A percentile compares a stretch with the other conserved stretches of the same genome.
Evolutionary conservation across 2,113 vertebrate genomes (phyloP).

Genomic region (Dolichallabes microphthalmus): DNA sequence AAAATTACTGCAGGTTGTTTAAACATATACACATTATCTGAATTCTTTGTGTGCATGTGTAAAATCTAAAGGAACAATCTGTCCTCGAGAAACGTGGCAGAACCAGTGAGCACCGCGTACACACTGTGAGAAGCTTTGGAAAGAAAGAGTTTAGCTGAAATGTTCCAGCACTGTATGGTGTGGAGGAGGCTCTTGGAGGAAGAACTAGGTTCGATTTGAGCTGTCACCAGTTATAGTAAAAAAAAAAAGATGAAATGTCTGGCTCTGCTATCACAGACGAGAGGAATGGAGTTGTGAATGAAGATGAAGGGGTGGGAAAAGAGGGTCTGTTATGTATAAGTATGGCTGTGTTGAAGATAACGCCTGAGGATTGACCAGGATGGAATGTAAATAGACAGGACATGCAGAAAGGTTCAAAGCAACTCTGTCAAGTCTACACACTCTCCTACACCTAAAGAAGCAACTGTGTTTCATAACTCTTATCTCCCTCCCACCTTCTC

Average conservation of each 20-base stretch:
- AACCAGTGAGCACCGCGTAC: constrained; percentile 10
- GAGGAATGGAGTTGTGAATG: constrained; percentile 19
- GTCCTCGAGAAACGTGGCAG: background rate
- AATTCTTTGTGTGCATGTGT: constrained; percentile 13
- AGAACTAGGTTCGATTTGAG: constrained; percentile 14
- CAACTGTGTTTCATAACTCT: constrained; percentile 5
- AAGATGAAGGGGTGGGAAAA: constrained; percentile 12
- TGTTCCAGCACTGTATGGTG: constrained; percentile 9
- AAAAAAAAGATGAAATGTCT: constrained; percentile 23
- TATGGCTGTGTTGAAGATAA: constrained; percentile 38
- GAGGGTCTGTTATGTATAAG: constrained; percentile 2
- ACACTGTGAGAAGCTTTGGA: constrained; percentile 22
- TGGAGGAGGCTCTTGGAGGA: constrained; percentile 9
- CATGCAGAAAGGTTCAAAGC: constrained; percentile 7
- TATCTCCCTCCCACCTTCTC: constrained; percentile 7
- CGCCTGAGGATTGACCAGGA: background rate
- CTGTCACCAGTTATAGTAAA: constrained; percentile 2
- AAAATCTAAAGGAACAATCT: constrained; percentile 29
- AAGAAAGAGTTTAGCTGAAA: background rate
- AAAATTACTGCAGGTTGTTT: background rate
- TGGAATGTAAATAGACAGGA: constrained; percentile 48
- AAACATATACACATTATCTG: background rate
- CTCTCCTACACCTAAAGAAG: background rate
- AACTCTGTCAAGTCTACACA: constrained; percentile 19
- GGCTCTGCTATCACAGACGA: constrained; percentile 21